These are phyloP conservation scores for Myiotriccus ornatus DNA, from an alignment of 2,797 vertebrate genomes.

Conservation along the genomic window DNA sequence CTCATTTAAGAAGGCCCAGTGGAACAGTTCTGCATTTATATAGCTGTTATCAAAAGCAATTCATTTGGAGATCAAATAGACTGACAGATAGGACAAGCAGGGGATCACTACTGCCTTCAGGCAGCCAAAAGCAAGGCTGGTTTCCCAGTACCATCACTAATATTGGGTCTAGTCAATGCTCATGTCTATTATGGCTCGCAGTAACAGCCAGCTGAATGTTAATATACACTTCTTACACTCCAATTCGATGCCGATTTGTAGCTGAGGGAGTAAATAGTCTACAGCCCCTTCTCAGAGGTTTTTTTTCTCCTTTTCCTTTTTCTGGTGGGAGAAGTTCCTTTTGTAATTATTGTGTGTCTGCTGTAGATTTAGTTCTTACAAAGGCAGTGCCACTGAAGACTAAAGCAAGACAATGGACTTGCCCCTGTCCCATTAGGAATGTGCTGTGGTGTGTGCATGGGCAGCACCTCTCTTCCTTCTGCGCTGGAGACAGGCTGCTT, in stretches of 20 bases:
- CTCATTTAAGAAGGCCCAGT: slow-evolving; percentile 85
- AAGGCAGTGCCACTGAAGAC: not conserved
- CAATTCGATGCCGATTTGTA: not conserved
- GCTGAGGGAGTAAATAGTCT: not conserved
- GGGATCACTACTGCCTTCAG: slow-evolving; percentile 82
- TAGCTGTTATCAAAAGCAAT: slow-evolving; percentile 89
- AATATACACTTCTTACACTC: slow-evolving; percentile 6
- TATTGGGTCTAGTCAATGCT: slow-evolving; percentile 77
- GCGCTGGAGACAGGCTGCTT: not conserved
- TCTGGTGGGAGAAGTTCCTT: not conserved
- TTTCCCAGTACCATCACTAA: slow-evolving; percentile 77
- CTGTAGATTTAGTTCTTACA: not conserved
- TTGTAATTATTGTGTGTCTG: not conserved
- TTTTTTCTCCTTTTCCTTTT: not conserved
- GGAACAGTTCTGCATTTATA: slow-evolving; percentile 85
- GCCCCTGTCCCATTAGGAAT: accelerated
- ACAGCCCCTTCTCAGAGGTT: not conserved
- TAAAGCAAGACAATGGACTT: not conserved
- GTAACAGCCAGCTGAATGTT: slow-evolving; percentile 57
- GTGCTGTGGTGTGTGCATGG: accelerated
- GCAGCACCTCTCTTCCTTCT: not conserved
- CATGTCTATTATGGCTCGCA: slow-evolving; percentile 64
- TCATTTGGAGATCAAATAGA: slow-evolving; percentile 90
- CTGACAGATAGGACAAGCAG: slow-evolving; percentile 87
- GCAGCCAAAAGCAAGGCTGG: slow-evolving; percentile 78